phyloP scores from a whole-genome alignment of 2,797 vertebrate species.

The Acanthis flammea region DNA sequence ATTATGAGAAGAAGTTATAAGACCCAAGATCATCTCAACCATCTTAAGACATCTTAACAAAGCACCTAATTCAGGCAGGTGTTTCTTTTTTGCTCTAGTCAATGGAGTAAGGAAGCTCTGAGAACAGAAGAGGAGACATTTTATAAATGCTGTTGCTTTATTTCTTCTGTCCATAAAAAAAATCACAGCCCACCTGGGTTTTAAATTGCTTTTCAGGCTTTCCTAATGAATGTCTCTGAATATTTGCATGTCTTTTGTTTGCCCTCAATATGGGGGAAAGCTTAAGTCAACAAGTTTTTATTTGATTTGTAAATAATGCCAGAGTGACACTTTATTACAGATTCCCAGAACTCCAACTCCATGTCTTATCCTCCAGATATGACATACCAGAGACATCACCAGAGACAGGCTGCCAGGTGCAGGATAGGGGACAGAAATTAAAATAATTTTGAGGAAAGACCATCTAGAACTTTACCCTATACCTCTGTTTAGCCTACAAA shows the following conservation, averaged over 20 bases:
- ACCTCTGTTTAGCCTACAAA: slow-evolving; percentile 35
- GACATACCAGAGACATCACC: neutral
- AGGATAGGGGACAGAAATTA: neutral
- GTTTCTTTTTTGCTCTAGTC: slow-evolving; percentile 5
- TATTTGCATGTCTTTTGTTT: slow-evolving; percentile 39
- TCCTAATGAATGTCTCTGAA: slow-evolving; percentile 14
- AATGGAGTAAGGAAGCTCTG: neutral
- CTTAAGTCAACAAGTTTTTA: slow-evolving; percentile 19
- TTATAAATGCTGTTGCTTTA: slow-evolving; percentile 11
- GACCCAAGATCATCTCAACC: neutral
- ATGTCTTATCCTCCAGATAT: neutral
- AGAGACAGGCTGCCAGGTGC: neutral
- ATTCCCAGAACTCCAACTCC: neutral
- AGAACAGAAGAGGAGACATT: neutral
- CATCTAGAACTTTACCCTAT: neutral
- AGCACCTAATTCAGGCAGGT: neutral
- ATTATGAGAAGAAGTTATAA: neutral
- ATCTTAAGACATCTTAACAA: neutral
- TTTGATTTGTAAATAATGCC: slow-evolving; percentile 54
- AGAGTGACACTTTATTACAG: neutral
- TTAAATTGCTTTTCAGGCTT: slow-evolving; percentile 42
- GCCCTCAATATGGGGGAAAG: slow-evolving; percentile 13
- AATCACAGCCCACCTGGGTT: neutral
- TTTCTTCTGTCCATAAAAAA: neutral
- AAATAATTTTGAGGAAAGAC: neutral